Evolutionary conservation across 2,888 invertebrate species (phyloP).

Genomic region (Trichogramma dendrolimi): DNA sequence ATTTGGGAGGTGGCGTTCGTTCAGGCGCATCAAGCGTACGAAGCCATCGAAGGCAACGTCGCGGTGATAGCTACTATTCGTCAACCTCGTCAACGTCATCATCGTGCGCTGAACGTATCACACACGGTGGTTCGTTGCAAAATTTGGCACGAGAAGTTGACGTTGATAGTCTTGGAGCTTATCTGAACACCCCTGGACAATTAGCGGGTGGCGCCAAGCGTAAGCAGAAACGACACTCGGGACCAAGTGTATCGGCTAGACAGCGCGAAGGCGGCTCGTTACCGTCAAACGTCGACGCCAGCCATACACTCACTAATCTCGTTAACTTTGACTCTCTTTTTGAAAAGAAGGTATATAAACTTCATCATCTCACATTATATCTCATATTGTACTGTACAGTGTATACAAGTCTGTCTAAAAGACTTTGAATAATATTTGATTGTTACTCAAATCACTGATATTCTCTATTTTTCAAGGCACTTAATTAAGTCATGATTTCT

Average conservation of each 20-base stretch:
- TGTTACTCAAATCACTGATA: too few species aligned
- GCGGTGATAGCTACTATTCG: conserved; percentile 47
- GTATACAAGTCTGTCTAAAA: too few species aligned
- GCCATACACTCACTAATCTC: conserved; percentile 47
- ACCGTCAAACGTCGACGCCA: conserved; percentile 59
- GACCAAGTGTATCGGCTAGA: conserved; percentile 52
- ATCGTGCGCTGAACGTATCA: conserved; percentile 56
- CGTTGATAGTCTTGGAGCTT: conserved; percentile 35
- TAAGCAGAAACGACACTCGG: conserved; percentile 26
- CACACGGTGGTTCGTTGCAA: conserved; percentile 59
- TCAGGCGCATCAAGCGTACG: conserved; percentile 9
- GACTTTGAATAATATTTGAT: too few species aligned
- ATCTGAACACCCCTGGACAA: conserved; percentile 46
- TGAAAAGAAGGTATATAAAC: conserved; percentile 43
- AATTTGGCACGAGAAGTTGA: conserved; percentile 56
- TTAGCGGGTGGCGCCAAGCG: conserved; percentile 25
- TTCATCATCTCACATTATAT: too few species aligned
- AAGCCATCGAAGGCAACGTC: conserved; percentile 24
- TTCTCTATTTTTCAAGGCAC: too few species aligned
- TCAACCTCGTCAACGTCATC: conserved; percentile 50
- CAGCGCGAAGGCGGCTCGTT: conserved; percentile 66
- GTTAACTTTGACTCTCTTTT: conserved; percentile 47
- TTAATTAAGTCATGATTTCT: not conserved
- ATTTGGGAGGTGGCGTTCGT: conserved; percentile 3
- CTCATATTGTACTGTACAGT: too few species aligned